Evolutionary conservation across 92 coral and sea anemone species (phyloP), one percentile per base, ranked within the genome.

Genomic region (Epizoanthus ramosus): DNA sequence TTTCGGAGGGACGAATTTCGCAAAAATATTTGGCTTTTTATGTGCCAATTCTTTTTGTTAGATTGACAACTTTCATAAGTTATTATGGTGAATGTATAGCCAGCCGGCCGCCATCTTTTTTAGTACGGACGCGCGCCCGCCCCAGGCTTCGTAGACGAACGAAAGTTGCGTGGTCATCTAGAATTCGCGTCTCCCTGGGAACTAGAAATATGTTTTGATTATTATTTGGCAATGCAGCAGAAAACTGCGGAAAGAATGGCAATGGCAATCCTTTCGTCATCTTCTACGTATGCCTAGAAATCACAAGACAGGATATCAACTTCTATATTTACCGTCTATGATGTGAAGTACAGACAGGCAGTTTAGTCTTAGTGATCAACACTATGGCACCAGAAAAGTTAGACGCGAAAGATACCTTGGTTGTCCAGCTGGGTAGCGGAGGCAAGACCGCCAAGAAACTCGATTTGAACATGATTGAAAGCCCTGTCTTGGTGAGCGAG

Each of bases 401-500:
- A 39, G 71, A 10, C 71, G 59, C 18, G 81, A 76, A 76, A 8
- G 70, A 76, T 43, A 17, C 80, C 33, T 75, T 53, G 8, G 68
- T 57, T 57, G 3, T 59, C 8, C 28, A 19, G 21, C 37, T 47
- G 54, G 54, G 15, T 0, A 45, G 53, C 53, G 53, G 53, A 45
- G 43, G 43, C 43, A 37, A 76, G 28, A 59, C 54, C 17, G 22
- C 24, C 21, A 33, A 28, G 50, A 77, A 22, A 18, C 58, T 77
- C 50, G 71, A 77, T 43, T 43, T 77, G 58, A 61, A 59, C 65
- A 77, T 57, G 9, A 35, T 41, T n/a, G 94, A 89, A 45, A 89
- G 90, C 61, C 98, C 98, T 47, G 87, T 91, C 81, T 92, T 88
- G 84, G 84, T 91, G 45, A 84, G 92, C 68, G 96, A 96, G 24